phyloP scores from a whole-genome alignment of 2,888 invertebrate genomes.

The Clanis bilineata region DNA sequence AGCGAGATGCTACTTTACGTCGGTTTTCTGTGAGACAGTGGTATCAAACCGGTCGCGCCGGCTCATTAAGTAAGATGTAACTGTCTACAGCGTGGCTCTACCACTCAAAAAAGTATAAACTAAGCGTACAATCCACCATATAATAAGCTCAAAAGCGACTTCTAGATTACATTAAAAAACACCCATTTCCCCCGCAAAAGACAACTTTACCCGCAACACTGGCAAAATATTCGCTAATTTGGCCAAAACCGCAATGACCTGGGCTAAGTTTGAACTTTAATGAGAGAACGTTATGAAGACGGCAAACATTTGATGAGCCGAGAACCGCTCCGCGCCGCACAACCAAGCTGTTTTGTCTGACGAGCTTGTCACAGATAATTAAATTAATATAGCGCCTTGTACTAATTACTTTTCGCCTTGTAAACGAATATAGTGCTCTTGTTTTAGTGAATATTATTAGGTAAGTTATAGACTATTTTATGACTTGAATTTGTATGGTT shows the following conservation, averaged over 20 bases:
- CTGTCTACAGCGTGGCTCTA: no score
- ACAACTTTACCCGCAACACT: background rate
- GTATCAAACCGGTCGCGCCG: no score
- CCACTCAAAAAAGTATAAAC: no score
- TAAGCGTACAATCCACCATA: no score
- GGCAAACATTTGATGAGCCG: conserved; percentile 24
- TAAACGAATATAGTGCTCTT: background rate
- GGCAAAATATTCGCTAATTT: conserved; percentile 13
- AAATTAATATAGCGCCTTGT: conserved; percentile 6
- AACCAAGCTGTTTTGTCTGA: background rate
- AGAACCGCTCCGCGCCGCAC: background rate
- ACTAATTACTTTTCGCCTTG: background rate
- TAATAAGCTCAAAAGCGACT: no score
- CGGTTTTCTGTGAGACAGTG: no score
- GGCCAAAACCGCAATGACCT: background rate
- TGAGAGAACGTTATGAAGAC: conserved; percentile 25
- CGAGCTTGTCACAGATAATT: background rate
- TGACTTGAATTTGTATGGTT: background rate
- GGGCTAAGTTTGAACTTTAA: conserved; percentile 19
- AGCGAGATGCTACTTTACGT: no score
- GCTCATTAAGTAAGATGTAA: no score
- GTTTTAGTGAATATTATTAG: background rate
- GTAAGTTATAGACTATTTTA: background rate
- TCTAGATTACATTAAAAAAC: background rate
- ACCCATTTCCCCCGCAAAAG: background rate